phyloP scores from a whole-genome alignment of 2,113 vertebrate species.

The Struthio camelus region DNA sequence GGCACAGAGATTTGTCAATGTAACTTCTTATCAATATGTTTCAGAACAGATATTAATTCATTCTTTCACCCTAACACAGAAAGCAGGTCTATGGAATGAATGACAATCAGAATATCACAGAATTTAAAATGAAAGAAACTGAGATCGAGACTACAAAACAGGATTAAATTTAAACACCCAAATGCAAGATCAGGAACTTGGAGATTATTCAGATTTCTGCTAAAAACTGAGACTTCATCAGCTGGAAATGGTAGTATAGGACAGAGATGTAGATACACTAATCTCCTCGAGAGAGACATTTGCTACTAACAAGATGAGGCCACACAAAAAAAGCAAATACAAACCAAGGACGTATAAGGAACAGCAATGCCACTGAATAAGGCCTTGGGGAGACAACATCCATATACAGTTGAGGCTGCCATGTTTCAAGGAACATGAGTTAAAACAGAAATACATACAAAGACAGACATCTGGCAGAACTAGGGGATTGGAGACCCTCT shows the following conservation, averaged over 20 bases:
- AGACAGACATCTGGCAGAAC: background rate
- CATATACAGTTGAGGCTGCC: background rate
- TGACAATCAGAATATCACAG: background rate
- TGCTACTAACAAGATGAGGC: background rate
- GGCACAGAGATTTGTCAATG: fast-evolving
- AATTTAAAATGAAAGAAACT: background rate
- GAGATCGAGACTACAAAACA: background rate
- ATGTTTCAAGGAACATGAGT: background rate
- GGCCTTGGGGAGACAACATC: background rate
- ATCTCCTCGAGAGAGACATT: background rate
- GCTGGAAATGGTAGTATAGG: background rate
- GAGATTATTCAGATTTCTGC: background rate
- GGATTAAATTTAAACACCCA: background rate
- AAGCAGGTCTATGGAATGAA: background rate
- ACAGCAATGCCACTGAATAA: fast-evolving
- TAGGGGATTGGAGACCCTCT: fast-evolving
- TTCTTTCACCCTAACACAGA: background rate
- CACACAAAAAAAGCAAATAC: background rate
- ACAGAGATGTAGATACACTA: background rate
- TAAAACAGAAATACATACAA: background rate
- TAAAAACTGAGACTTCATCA: background rate
- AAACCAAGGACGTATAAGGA: background rate
- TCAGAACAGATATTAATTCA: background rate
- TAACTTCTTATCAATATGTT: background rate
- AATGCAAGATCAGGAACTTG: background rate